Percentiles rank a stretch among this genome's conserved stretches.
Evolutionary conservation across 2,797 vertebrate species (phyloP).

Genomic region (Enteromius anoplus): DNA sequence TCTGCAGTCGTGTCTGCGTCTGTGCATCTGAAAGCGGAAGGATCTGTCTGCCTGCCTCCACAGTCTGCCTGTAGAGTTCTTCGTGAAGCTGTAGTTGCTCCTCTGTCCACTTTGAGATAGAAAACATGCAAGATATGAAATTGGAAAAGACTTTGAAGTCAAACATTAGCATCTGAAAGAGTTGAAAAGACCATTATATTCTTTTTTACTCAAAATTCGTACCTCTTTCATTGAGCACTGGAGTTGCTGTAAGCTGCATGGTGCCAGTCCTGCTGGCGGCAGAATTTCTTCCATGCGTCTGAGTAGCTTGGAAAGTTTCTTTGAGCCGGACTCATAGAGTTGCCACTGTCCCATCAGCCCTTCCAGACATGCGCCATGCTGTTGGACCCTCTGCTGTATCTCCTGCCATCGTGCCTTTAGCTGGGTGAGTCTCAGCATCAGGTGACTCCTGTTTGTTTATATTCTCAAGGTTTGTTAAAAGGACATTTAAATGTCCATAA

Average conservation of each 20-base stretch:
- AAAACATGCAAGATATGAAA: neutral
- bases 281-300: constrained; percentile 67
- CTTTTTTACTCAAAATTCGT: constrained; percentile 4
- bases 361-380: constrained; percentile 66
- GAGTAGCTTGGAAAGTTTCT: constrained; percentile 74
- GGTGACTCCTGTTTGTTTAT: constrained; percentile 72
- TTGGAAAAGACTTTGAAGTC: neutral
- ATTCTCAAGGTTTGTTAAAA: neutral
- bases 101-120: constrained; percentile 73
- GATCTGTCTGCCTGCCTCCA: constrained; percentile 76
- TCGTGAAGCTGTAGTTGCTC: constrained; percentile 73
- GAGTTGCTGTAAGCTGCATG: constrained; percentile 70
- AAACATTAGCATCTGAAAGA: neutral
- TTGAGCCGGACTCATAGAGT: constrained; percentile 70
- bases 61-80: constrained; percentile 68
- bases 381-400: constrained; percentile 63
- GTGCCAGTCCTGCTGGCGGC: constrained; percentile 66
- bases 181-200: neutral
- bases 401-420: constrained; percentile 81
- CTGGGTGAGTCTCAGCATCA: constrained; percentile 70
- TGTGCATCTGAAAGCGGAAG: constrained; percentile 56
- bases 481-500: neutral
- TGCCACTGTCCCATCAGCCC: constrained; percentile 73
- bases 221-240: constrained; percentile 78
- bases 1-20: constrained; percentile 67